Evolutionary conservation across 2,113 vertebrate species (phyloP).

Genomic region (Falco punctatus): DNA sequence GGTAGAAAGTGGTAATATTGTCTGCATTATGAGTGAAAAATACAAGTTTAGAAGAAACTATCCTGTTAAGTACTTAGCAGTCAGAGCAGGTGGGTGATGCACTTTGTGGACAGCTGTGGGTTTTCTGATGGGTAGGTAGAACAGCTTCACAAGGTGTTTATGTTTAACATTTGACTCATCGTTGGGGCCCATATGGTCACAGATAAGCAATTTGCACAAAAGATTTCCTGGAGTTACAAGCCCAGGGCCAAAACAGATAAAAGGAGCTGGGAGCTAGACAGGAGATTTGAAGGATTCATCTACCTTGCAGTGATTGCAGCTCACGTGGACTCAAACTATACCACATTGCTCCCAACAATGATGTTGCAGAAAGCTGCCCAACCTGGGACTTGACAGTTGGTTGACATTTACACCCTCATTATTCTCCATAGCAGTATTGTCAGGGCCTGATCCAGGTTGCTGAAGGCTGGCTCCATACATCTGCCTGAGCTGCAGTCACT

Average conservation of each 20-base stretch:
- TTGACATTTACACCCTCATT: neutral
- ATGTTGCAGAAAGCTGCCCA: neutral
- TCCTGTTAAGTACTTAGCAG: neutral
- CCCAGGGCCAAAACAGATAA: neutral
- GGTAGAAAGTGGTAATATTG: neutral
- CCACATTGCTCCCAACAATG: neutral
- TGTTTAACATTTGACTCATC: neutral
- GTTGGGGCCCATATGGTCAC: neutral
- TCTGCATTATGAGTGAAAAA: neutral
- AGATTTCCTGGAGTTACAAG: neutral
- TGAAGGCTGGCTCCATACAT: neutral
- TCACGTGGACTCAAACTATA: neutral
- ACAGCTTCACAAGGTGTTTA: neutral
- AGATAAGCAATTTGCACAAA: neutral
- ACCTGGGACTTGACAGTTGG: neutral
- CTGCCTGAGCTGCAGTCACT: neutral
- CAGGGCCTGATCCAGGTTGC: neutral
- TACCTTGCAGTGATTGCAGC: neutral
- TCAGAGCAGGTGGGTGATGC: neutral
- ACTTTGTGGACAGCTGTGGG: neutral
- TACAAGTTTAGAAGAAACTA: neutral
- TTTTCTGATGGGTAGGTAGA: neutral
- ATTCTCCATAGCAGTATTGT: neutral
- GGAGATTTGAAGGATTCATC: neutral
- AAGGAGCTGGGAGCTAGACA: neutral